These are phyloP conservation scores for Eristalis tenax DNA, from an alignment of 2,888 invertebrate species.

Conservation along the genomic window DNA sequence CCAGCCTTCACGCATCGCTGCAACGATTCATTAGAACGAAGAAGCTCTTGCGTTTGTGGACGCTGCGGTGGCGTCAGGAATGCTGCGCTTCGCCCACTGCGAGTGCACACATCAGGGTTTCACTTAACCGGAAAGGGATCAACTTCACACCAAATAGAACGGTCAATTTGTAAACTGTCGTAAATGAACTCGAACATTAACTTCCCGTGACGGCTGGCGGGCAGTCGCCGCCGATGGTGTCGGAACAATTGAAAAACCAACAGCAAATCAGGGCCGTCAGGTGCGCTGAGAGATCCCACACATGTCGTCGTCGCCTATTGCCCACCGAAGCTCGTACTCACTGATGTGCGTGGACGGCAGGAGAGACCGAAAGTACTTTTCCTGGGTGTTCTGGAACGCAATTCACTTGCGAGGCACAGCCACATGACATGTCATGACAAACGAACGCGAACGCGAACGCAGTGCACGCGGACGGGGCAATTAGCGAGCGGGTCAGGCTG, in stretches of 20 bases:
- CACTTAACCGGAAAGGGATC: constrained; percentile 25
- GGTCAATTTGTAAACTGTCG: constrained; percentile 44
- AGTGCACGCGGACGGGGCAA: constrained; percentile 27
- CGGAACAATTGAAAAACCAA: constrained; percentile 25
- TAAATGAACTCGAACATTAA: constrained; percentile 42
- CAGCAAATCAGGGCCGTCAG: constrained; percentile 37
- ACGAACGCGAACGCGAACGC: constrained; percentile 30
- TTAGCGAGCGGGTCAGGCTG: constrained; percentile 44
- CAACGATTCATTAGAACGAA: not conserved
- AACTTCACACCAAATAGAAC: constrained; percentile 34
- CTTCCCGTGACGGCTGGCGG: constrained; percentile 1
- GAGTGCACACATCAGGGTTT: not conserved
- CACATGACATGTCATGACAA: constrained; percentile 39
- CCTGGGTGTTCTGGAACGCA: constrained; percentile 59
- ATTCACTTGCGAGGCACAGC: constrained; percentile 12
- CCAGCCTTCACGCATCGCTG: not conserved
- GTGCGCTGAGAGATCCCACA: constrained; percentile 52
- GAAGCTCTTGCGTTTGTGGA: not conserved
- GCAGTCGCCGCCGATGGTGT: not conserved
- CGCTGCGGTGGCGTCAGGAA: not conserved
- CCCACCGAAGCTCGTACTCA: constrained; percentile 20
- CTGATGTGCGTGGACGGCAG: not conserved
- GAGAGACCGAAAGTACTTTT: constrained; percentile 4
- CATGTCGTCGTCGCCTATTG: constrained; percentile 53
- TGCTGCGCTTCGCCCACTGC: constrained; percentile 4